Conservation (phyloP, 2,113 vertebrate species). For the Hydropotes inermis region DNA sequence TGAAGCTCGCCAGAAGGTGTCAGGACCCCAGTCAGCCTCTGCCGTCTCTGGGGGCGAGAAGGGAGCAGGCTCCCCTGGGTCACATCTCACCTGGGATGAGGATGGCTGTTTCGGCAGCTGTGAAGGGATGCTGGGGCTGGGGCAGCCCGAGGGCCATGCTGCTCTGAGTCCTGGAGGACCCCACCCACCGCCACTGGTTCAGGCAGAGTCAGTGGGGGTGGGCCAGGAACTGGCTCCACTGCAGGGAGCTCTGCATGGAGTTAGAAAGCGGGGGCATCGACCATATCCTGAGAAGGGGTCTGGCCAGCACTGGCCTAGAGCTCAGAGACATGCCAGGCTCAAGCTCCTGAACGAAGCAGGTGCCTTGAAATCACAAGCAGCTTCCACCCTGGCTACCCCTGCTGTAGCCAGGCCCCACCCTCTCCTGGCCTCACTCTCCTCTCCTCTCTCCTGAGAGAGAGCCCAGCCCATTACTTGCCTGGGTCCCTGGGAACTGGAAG, state of each 20-base stretch:
- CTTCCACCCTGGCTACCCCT: background rate
- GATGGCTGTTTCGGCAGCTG: background rate
- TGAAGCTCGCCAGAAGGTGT: rapidly evolving
- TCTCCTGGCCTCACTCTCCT: background rate
- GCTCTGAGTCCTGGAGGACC: background rate
- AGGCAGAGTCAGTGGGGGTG: rapidly evolving
- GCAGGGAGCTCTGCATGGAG: rapidly evolving
- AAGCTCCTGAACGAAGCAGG: background rate
- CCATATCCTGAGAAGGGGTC: background rate
- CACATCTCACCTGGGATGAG: background rate
- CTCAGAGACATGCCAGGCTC: background rate
- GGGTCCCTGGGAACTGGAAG: background rate
- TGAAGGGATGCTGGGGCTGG: background rate
- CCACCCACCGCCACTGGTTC: rapidly evolving
- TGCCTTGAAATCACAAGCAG: background rate
- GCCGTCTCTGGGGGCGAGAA: rapidly evolving
- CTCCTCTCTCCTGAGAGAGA: background rate
- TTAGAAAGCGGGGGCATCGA: too few species aligned
- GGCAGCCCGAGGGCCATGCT: rapidly evolving
- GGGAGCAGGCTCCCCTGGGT: too few species aligned
- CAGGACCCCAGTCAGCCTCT: background rate
- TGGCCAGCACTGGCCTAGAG: background rate
- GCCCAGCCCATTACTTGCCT: background rate
- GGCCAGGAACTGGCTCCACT: rapidly evolving
- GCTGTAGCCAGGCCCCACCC: background rate